Evolutionary conservation across 23 tunicate genomes (phyloP).

Genomic region (Clavelina lepadiformis): DNA sequence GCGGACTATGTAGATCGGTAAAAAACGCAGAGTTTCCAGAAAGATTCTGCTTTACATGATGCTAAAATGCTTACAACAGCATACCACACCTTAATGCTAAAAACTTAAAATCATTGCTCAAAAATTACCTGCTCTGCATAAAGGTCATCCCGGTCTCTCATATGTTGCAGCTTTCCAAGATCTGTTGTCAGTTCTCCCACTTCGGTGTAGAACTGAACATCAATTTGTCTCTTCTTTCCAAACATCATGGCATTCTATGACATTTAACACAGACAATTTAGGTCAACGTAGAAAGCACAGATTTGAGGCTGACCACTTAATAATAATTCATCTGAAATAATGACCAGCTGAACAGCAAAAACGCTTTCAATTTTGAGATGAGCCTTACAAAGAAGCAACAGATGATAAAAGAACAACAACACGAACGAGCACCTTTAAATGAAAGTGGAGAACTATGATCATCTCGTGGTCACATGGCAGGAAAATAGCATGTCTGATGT

Average conservation of each 20-base stretch:
- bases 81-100: too few species aligned
- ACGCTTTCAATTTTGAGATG: too few species aligned
- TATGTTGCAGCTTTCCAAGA: constrained; percentile 77
- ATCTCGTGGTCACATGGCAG: constrained; percentile 97
- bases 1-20: neutral
- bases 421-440: constrained; percentile 64
- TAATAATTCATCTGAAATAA: too few species aligned
- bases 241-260: constrained; percentile 91
- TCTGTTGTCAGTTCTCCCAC: constrained; percentile 97
- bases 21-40: too few species aligned
- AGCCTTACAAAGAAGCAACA: too few species aligned
- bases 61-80: too few species aligned
- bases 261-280: constrained; percentile 1
- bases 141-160: constrained; percentile 92
- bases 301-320: too few species aligned
- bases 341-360: too few species aligned
- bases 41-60: too few species aligned
- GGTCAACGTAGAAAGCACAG: too few species aligned
- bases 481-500: constrained; percentile 87
- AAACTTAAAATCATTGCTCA: neutral
- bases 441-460: constrained; percentile 95
- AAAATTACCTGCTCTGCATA: constrained; percentile 83
- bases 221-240: constrained; percentile 86
- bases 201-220: constrained; percentile 97
- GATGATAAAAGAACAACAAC: neutral